These are phyloP conservation scores for Eumacrocentrus americanus DNA, from an alignment of 2,888 invertebrate genomes.

Conservation along the genomic window DNA sequence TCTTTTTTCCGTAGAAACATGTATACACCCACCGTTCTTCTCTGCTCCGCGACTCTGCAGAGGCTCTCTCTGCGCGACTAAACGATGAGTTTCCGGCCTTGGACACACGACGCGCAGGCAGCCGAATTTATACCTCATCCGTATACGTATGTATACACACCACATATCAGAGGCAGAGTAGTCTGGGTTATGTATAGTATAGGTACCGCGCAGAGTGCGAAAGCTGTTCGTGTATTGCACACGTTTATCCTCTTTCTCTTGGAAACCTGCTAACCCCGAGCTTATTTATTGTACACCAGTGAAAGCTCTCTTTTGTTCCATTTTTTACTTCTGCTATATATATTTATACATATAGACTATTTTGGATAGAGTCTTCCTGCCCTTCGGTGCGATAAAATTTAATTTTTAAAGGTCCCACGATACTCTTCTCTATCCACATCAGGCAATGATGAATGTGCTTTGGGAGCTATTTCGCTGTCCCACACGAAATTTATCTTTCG, in stretches of 20 bases:
- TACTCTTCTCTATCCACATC: slow-evolving; percentile 2
- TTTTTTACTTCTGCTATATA: neutral
- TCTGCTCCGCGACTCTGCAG: neutral
- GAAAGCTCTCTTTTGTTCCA: slow-evolving; percentile 10
- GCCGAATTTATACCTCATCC: slow-evolving; percentile 55
- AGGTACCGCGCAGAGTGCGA: slow-evolving; percentile 1
- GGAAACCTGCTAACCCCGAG: slow-evolving; percentile 8
- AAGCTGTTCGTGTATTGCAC: slow-evolving; percentile 26
- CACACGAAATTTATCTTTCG: slow-evolving; percentile 11
- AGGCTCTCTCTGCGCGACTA: slow-evolving; percentile 29
- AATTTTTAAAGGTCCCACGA: slow-evolving; percentile 35
- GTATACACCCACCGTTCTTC: too few species aligned
- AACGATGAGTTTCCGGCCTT: slow-evolving; percentile 32
- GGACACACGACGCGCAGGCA: slow-evolving; percentile 20
- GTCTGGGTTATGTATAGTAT: slow-evolving; percentile 10
- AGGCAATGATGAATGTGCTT: slow-evolving; percentile 20
- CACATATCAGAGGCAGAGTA: slow-evolving; percentile 17
- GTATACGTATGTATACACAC: slow-evolving; percentile 33
- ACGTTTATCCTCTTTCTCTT: slow-evolving; percentile 20
- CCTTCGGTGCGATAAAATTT: slow-evolving; percentile 37
- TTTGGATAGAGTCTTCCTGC: slow-evolving; percentile 8
- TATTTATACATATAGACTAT: neutral
- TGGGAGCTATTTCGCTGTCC: slow-evolving; percentile 3
- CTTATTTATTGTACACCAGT: slow-evolving; percentile 33
- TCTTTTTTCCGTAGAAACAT: slow-evolving; percentile 19